Percentiles rank a stretch among this genome's conserved stretches.
These are phyloP conservation scores for Diplogasteroides magnus DNA, from an alignment of 1,140 invertebrate species.

Conservation along the genomic window DNA sequence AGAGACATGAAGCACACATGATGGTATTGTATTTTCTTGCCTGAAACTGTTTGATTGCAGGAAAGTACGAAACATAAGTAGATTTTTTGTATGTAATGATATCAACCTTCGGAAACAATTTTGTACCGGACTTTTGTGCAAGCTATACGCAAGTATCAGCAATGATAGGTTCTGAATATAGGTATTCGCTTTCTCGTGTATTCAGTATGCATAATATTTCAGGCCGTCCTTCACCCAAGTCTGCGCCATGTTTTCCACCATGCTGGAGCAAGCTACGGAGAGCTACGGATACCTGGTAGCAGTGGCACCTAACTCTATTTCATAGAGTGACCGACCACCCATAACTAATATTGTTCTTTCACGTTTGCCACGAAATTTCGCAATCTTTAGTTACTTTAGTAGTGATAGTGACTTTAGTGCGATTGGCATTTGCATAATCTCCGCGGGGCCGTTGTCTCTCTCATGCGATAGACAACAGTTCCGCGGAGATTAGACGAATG, in stretches of 20 bases:
- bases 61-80: no score
- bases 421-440: background rate
- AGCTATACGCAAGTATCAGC: no score
- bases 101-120: slow-evolving; percentile 9
- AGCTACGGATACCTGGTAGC: slow-evolving; percentile 29
- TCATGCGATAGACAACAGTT: background rate
- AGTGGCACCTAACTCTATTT: slow-evolving; percentile 1
- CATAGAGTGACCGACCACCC: background rate
- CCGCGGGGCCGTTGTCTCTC: background rate
- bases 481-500: no score
- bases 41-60: no score
- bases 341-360: background rate
- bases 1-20: no score
- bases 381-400: slow-evolving; percentile 4
- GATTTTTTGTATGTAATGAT: background rate
- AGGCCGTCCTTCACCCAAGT: background rate
- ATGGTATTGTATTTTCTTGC: no score
- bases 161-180: no score
- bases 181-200: background rate
- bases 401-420: background rate
- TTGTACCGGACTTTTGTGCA: no score
- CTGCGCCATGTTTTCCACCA: slow-evolving; percentile 9
- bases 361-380: slow-evolving; percentile 2
- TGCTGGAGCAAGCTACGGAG: slow-evolving; percentile 21
- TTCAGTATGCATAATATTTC: background rate